Evolutionary conservation across 1,140 invertebrate species (phyloP).

Genomic region (Matsumurasca onukii): DNA sequence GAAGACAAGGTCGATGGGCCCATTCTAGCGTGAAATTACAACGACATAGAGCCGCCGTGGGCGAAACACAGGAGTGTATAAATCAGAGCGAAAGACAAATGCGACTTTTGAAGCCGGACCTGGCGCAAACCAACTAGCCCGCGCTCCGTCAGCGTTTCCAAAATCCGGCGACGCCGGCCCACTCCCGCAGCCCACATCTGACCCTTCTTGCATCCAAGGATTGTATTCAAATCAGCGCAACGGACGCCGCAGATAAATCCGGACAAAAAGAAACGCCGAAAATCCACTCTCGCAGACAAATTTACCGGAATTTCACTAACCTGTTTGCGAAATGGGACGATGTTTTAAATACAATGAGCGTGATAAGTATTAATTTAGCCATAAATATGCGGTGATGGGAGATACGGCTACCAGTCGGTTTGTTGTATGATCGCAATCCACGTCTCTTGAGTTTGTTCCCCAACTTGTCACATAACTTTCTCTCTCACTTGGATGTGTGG

Average conservation of each 20-base stretch:
- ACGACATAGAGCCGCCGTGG: not conserved
- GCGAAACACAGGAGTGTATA: not conserved
- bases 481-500: too few relatives aligned
- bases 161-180: too few relatives aligned
- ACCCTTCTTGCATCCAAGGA: not conserved
- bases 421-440: too few relatives aligned
- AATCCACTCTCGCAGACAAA: constrained; percentile 7
- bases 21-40: not conserved
- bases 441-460: too few relatives aligned
- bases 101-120: not conserved
- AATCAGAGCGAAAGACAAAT: not conserved
- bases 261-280: constrained; percentile 18
- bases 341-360: constrained; percentile 14
- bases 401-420: constrained; percentile 1
- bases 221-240: constrained; percentile 22
- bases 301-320: not conserved
- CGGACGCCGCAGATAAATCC: constrained; percentile 12
- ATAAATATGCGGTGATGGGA: constrained; percentile 2
- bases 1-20: constrained; percentile 13
- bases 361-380: constrained; percentile 18
- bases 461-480: too few relatives aligned
- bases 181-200: not conserved
- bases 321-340: not conserved
- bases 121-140: not conserved
- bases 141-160: too few relatives aligned